A percentile compares a stretch with the other conserved stretches of the same genome.
Conservation (phyloP, 2,797 vertebrate genomes). For the Rhynchotus rufescens region DNA sequence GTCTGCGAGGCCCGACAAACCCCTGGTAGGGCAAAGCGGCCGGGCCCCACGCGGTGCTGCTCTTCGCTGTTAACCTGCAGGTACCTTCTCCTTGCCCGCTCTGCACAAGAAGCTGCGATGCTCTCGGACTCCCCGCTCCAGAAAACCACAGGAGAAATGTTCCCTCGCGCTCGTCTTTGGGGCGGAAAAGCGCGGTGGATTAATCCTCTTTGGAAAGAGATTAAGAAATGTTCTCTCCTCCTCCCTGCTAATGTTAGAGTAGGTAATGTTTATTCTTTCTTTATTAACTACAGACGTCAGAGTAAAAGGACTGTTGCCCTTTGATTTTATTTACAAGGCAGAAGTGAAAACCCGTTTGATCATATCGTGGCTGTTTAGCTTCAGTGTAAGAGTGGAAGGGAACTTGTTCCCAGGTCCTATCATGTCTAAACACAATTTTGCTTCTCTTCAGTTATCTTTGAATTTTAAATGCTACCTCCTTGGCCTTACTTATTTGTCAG, state of each 20-base stretch:
- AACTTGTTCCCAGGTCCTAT: slow-evolving; percentile 40
- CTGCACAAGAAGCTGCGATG: not conserved
- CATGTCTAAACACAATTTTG: slow-evolving; percentile 33
- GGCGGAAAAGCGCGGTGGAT: slow-evolving; percentile 37
- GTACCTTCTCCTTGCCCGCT: not conserved
- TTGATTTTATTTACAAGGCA: slow-evolving; percentile 68
- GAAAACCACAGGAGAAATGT: not conserved
- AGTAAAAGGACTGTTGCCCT: slow-evolving; percentile 65
- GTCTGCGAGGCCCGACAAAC: not conserved
- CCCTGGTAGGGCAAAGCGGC: not conserved
- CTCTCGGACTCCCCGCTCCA: not conserved
- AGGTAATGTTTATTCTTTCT: slow-evolving; percentile 63
- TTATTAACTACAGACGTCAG: slow-evolving; percentile 66
- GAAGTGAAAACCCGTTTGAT: slow-evolving; percentile 60
- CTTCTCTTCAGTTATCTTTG: slow-evolving; percentile 61
- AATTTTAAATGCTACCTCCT: slow-evolving; percentile 64
- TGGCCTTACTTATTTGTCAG: slow-evolving; percentile 64
- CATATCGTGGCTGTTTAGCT: slow-evolving; percentile 55
- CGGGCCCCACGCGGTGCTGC: not conserved
- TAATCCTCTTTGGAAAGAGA: slow-evolving; percentile 66
- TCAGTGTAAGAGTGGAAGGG: slow-evolving; percentile 14
- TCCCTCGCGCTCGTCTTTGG: not conserved
- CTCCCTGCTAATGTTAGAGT: slow-evolving; percentile 20
- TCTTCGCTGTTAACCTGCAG: not conserved
- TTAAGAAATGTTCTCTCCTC: slow-evolving; percentile 41